Evolutionary conservation across 2,113 vertebrate genomes (phyloP), one percentile per base, ranked within the genome.

Genomic region (Sinocyclocheilus anophthalmus): DNA sequence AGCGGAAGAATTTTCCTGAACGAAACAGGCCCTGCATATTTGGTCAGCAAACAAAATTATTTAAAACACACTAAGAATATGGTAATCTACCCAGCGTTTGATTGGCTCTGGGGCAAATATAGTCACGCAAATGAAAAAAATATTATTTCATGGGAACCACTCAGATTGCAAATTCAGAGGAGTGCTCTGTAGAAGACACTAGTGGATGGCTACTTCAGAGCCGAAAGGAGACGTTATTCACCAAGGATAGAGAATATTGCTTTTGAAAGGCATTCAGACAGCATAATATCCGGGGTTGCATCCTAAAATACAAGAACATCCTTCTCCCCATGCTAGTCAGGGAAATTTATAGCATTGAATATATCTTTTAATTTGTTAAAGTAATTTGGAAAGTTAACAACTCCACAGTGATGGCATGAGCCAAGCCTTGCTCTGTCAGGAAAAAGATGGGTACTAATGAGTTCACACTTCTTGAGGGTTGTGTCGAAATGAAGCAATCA

Each of bases 361-460:
- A 69, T 11, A 11, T 42, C 5, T 65, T 83, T 86, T 75, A 73
- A 84, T 84, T 86, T 73, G 16, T 81, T 83, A 73, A 50, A 88
- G 61, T 82, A 70, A 81, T 48, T 82, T 37, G 55, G 24, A 53
- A 78, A 78, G 39, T 78, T 83, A 72, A 85, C 53, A 45, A 33
- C 53, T 81, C 3, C 24, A 63, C 70, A 20, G 24, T 20, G 18
- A 81, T 45, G 57, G 53, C 42, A 76, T 24, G 45, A 37, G 79
- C 69, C 79, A 82, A 50, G 24, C 24, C 5, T 20, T 13, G 26
- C 67, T 30, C 37, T 5, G 18, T 39, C n/a, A 37, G 20, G 59
- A 50, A 73, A 59, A 75, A 26, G 55, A 81, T 59, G 55, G 48
- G 61, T 26, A 18, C 67, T 75, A 86, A 82, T 65, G 79, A 76